phyloP scores from a whole-genome alignment of 1,140 invertebrate species.

The Macrosteles quadrilineatus region DNA sequence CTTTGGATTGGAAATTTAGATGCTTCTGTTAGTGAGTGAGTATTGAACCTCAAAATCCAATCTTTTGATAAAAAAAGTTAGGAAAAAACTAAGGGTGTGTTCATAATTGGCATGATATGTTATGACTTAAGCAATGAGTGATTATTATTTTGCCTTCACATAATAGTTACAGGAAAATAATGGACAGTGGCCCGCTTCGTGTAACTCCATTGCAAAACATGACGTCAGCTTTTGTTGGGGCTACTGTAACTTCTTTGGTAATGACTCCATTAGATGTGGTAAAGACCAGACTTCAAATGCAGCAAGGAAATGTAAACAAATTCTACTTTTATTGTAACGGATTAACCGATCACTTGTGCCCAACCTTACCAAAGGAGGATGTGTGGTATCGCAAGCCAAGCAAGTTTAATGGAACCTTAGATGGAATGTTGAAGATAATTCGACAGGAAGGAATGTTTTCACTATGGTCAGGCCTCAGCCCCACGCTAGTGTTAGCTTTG shows the following conservation, averaged over 20 bases:
- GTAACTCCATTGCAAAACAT: conserved; percentile 28
- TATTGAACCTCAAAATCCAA: conserved; percentile 48
- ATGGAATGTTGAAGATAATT: conserved; percentile 93
- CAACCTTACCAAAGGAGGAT: too few species aligned
- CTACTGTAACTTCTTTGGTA: conserved; percentile 39
- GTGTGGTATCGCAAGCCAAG: too few species aligned
- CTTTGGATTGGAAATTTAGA: conserved; percentile 92
- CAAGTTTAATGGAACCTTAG: conserved; percentile 53
- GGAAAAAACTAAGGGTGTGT: too few species aligned
- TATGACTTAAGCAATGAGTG: too few species aligned
- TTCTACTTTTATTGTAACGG: neutral
- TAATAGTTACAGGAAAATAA: too few species aligned
- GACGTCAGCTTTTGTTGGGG: conserved; percentile 42
- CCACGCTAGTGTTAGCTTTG: conserved; percentile 93
- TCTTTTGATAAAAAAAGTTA: neutral
- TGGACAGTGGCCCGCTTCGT: conserved; percentile 1
- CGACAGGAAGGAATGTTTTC: conserved; percentile 85
- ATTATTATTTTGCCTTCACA: too few species aligned
- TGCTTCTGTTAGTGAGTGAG: conserved; percentile 88
- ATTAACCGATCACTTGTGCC: too few species aligned
- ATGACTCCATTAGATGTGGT: conserved; percentile 28
- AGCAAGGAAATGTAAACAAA: neutral
- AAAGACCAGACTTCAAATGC: conserved; percentile 1
- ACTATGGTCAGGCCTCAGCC: conserved; percentile 95
- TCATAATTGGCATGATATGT: too few species aligned